Base-by-base conservation (phyloP, 1,140 invertebrate genomes). In the Eriocheir sinensis region DNA sequence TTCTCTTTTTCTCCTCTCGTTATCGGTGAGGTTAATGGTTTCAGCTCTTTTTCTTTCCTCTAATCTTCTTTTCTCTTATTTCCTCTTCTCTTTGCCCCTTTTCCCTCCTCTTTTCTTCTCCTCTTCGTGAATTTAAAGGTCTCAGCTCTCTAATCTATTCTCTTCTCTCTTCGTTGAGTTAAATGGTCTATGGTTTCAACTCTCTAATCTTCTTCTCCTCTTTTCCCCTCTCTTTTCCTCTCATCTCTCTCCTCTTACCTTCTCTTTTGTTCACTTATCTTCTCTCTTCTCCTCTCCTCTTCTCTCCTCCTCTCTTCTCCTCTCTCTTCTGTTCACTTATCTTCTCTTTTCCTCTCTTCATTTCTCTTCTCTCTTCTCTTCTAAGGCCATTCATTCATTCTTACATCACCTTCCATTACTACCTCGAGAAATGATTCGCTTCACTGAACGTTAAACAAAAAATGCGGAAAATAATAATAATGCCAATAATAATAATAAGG, bases 251-350 rank as follows among this genome's bases (percentile, higher is more conserved):
- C n/a, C 40, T 32, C 3, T 38, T 88, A 3, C 40, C 32, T 34
- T 40, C 6, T 34, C 21, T 88, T 38, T 40, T 88, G n/a, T 27
- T 40, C 38, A 34, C 0, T 34, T 88, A 6, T 38, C 38, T 40
- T 3, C 85, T 38, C n/a, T 88, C 85, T 88, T 32, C 40, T 21
- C 21, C 85, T 88, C n/a, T 88, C 85, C 38, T 36, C 38, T 21
- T 32, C n/a, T 30, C 85, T 88, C n/a, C 38, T 36, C 38, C 36
- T 88, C 36, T 32, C 85, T 38, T 21, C 36, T 36, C 36, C 85
- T 32, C 36, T 88, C 85, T 88, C 85, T 88, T 36, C 38, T 36
- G 32, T 36, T 88, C 85, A 44, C 88, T 44, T 44, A 8, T 32
- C 1, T n/a, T 89, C 40, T 89, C 38, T 38, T 8, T 41, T 44